Percentiles rank a stretch among this genome's conserved stretches.
These are phyloP conservation scores for Sitta carolinensis DNA, from an alignment of 2,797 vertebrate genomes.

Conservation along the genomic window DNA sequence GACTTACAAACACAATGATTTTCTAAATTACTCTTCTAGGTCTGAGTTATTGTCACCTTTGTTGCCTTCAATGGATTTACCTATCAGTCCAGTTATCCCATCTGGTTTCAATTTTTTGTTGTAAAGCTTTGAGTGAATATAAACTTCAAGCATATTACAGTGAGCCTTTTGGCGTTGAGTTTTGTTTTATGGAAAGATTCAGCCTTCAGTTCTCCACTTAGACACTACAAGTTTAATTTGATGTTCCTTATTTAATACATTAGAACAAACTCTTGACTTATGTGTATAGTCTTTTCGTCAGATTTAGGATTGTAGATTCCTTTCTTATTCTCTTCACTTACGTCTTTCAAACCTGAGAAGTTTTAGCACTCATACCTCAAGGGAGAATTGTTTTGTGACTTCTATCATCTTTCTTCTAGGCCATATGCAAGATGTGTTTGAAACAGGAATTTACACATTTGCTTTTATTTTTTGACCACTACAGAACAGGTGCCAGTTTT, in stretches of 20 bases:
- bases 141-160: neutral
- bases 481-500: neutral
- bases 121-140: neutral
- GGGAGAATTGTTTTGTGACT: neutral
- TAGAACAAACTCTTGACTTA: neutral
- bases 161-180: too few relatives aligned
- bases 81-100: neutral
- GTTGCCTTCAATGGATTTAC: neutral
- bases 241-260: neutral
- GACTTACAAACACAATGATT: neutral
- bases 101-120: neutral
- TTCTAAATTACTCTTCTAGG: neutral
- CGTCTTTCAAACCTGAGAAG: neutral
- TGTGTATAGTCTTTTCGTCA: neutral
- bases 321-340: neutral
- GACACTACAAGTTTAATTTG: neutral
- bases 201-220: neutral
- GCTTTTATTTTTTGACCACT: neutral
- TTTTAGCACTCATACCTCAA: neutral
- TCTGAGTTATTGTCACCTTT: neutral
- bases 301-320: neutral
- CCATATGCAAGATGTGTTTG: neutral
- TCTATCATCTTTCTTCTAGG: neutral
- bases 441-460: neutral
- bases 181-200: neutral